Base-by-base conservation (phyloP, 2,888 invertebrate genomes). In the Patella depressa region DNA sequence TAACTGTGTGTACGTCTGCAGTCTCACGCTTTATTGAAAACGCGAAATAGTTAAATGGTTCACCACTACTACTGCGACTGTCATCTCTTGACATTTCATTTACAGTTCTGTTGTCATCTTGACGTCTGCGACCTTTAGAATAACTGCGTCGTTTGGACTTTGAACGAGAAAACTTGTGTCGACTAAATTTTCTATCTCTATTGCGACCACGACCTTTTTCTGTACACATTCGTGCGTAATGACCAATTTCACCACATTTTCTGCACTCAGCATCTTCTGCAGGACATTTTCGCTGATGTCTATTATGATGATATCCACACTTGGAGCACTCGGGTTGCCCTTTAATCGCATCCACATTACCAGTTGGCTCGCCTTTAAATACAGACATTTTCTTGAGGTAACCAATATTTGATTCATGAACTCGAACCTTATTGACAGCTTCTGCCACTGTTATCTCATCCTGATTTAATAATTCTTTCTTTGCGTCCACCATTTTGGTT, bases 351-450 rank as follows among this genome's bases (percentile, higher is more conserved):
- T 17, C 65, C 19, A 65, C 65, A 17, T 65, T 65, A 9, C 24
- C 19, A 24, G 11, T 34, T 34, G 34, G 24, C 24, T 65, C 65
- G n/a, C 59, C 59, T 9, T 19, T 59, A 59, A 59, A 59, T 17
- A 19, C n/a, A n/a, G 15, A 59, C 65, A 65, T 65, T 65, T 65
- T 65, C 65, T 65, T 65, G 2, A 65, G 65, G 65, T 65, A 65
- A 0, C 19, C 65, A 19, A 65, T 65, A 19, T 65, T 65, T 65
- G 65, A n/a, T 65, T 65, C 65, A 3, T 65, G 65, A 65, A 65
- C 19, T 65, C 65, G n/a, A 24, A 65, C 65, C 19, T 19, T 65
- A 19, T 65, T 65, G 9, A 65, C 19, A 11, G 65, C 65, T 65
- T 65, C 65, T 14, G n/a, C 65, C n/a, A 59, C n/a, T 65, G 65